Percentiles rank a stretch among this genome's conserved stretches.
Conservation (phyloP, 2,797 vertebrate genomes). For the Siniperca scherzeri region DNA sequence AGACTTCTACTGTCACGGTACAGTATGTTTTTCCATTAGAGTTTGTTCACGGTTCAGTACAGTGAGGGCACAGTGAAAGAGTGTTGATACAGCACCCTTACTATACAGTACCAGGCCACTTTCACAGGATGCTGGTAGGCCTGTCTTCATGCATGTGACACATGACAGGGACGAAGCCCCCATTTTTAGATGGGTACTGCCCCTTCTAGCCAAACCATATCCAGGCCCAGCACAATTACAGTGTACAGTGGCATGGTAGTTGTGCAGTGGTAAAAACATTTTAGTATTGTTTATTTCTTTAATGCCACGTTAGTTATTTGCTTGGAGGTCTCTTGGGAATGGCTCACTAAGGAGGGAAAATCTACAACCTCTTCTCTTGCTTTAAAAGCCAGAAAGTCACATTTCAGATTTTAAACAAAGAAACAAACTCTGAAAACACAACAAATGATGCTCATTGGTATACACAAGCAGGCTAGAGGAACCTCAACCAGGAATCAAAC, state of each 20-base stretch:
- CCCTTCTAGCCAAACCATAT: background rate
- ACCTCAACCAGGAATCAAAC: background rate
- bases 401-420: background rate
- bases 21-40: constrained; percentile 56
- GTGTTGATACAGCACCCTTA: constrained; percentile 14
- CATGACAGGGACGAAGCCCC: background rate
- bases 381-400: constrained; percentile 2
- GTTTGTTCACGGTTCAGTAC: constrained; percentile 53
- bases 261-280: constrained; percentile 1
- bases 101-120: constrained; percentile 10
- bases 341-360: background rate
- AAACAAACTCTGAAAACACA: constrained; percentile 11
- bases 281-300: background rate
- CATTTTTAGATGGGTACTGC: background rate
- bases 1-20: constrained; percentile 31
- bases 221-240: background rate
- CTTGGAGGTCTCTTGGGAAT: background rate
- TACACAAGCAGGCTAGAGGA: background rate
- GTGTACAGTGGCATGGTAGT: background rate
- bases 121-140: constrained; percentile 22
- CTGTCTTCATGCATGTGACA: constrained; percentile 32
- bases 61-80: constrained; percentile 12
- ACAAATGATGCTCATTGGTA: background rate
- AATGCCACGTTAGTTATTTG: background rate
- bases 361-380: background rate